Conservation (phyloP, 2,888 invertebrate genomes). For the Orthosia incerta region DNA sequence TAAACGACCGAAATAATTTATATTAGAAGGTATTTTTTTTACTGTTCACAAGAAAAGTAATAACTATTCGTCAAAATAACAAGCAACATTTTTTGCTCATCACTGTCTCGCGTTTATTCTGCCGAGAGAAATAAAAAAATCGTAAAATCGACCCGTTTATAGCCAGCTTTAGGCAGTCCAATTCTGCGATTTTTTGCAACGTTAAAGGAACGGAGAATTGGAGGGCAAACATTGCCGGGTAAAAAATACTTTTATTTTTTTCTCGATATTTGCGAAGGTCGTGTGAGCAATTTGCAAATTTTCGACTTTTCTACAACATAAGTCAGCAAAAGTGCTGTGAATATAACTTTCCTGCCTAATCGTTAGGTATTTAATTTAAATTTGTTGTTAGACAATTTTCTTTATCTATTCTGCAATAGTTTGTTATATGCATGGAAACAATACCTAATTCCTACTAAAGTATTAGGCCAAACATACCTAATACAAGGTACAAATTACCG, state of each 20-base stretch:
- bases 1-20: conserved; percentile 13
- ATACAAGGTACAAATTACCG: background rate
- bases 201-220: conserved; percentile 42
- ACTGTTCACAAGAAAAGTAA: conserved; percentile 31
- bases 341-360: background rate
- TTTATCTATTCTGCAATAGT: background rate
- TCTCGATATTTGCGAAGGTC: conserved; percentile 26
- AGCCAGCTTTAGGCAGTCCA: conserved; percentile 54
- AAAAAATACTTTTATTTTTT: conserved; percentile 41
- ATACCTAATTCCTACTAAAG: background rate
- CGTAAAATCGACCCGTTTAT: conserved; percentile 59
- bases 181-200: conserved; percentile 57
- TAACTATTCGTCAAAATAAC: conserved; percentile 47
- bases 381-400: background rate
- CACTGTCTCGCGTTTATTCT: conserved; percentile 50
- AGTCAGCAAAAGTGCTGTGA: background rate
- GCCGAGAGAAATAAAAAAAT: conserved; percentile 54
- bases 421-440: background rate
- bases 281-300: conserved; percentile 36
- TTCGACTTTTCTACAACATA: conserved; percentile 10
- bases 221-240: conserved; percentile 44
- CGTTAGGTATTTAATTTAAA: background rate
- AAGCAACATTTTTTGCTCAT: conserved; percentile 46
- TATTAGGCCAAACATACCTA: background rate
- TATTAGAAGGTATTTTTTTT: conserved; percentile 10